Evolutionary conservation across 2,888 invertebrate genomes (phyloP).

Genomic region (Spodoptera littoralis): DNA sequence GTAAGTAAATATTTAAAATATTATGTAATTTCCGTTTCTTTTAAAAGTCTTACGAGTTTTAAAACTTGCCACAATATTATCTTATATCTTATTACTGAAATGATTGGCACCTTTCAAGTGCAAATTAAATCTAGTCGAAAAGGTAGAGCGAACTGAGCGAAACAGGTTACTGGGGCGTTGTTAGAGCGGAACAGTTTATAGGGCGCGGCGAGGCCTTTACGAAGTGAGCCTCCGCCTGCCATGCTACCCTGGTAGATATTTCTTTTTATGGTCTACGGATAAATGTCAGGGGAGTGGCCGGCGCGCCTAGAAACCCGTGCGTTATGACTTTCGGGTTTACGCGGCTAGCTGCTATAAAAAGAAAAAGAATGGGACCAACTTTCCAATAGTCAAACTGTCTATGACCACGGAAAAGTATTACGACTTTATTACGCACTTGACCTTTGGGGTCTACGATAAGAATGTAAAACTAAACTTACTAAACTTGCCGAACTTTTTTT

Average conservation of each 20-base stretch:
- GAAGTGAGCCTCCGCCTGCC: conserved; percentile 73
- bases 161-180: conserved; percentile 82
- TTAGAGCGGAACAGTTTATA: conserved; percentile 67
- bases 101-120: conserved; percentile 16
- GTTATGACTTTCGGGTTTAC: conserved; percentile 74
- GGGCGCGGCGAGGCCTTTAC: conserved; percentile 85
- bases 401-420: conserved; percentile 48
- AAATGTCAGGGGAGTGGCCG: conserved; percentile 87
- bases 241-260: conserved; percentile 85
- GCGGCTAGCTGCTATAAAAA: conserved; percentile 63
- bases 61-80: background rate
- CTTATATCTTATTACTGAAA: background rate
- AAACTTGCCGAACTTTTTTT: background rate
- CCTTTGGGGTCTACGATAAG: conserved; percentile 33
- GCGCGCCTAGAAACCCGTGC: conserved; percentile 74
- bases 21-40: too few relatives aligned
- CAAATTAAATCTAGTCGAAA: conserved; percentile 37
- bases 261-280: conserved; percentile 87
- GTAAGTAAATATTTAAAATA: too few relatives aligned
- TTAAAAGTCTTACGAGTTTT: too few relatives aligned
- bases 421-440: conserved; percentile 36
- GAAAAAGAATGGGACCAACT: conserved; percentile 60
- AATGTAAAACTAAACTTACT: background rate
- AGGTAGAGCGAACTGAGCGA: conserved; percentile 58
- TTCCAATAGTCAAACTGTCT: conserved; percentile 48